Evolutionary conservation across 1,140 invertebrate species (phyloP), one percentile per base, ranked within the genome.

Genomic region (Drosophila ananassae): DNA sequence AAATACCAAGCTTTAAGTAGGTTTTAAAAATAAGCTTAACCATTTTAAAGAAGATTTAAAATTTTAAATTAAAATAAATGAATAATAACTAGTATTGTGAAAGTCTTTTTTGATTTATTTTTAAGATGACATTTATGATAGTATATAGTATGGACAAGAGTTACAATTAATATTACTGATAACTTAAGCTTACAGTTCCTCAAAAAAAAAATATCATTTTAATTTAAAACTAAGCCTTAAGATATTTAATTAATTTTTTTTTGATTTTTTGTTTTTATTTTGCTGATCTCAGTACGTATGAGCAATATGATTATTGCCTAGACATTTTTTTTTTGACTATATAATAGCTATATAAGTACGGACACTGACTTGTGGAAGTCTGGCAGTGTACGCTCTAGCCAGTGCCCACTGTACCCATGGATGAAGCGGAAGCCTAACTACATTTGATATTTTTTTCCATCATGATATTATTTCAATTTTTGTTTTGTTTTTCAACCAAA

Each of bases 21-120:
- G 22, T 22, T 52, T 17, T 7, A 21, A 28, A 13, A 13, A 25
- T 3, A 17, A 51, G 28, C 28, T 25, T 41, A 6, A 41, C 6
- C 37, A 32, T 37, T 0, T 28, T 60, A 12, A 48, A 48, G 25
- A 51, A 37, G 9, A 28, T 32, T 9, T 6, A 6, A 47, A 24
- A 24, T 24, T 10, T 10, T 22, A 21, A 41, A 17, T 44, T 17
- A 5, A 44, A 13, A 44, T 44, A 44, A 3, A 17, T 7, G 6
- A 7, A 44, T 25, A 17, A 12, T 2, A 25, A 2, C 3, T 13
- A n/a, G 0, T 2, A 8, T 48, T 25, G 9, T 25, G 55, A 0
- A 69, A 63, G 80, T 85, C 72, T 77, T 87, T 83, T 81, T 81
- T 30, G 59, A 10, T 81, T 84, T 80, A 85, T 85, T 81, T 61